Base-by-base conservation (phyloP, 2,797 vertebrate genomes). In the Oreortyx pictus region DNA sequence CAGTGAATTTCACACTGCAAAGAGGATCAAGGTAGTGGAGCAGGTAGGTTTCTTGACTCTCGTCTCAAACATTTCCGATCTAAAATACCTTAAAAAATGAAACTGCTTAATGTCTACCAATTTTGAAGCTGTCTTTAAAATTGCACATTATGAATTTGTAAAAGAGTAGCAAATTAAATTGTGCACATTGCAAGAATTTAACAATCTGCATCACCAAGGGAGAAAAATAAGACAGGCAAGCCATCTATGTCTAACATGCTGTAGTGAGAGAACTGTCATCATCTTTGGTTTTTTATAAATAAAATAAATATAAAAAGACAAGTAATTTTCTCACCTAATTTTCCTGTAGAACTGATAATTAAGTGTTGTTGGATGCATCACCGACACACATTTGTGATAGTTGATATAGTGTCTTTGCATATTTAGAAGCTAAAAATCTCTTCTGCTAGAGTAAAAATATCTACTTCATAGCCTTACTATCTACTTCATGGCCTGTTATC, bases 271-370 rank as follows among this genome's bases (percentile, higher is more conserved):
- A 97, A 96, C 93, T 92, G 31, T 94, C 94, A 92, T 95, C 68
- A 46, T 97, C 93, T 95, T 95, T 94, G 93, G 77, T 72, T 96
- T 97, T 98, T 97, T 97, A 97, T 96, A 98, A 97, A 97, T 97
- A 97, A 98, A 97, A 97, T 97, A 97, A 97, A 98, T 97, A 97
- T 97, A 98, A 98, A 97, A 98, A 98, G 97, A 97, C 97, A 98
- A 98, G 97, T 97, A 97, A 98, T 98, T 98, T 98, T 98, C 97
- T 98, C 98, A 98, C 98, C 97, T 98, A 98, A 98, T 98, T 98
- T 98, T 97, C 97, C 97, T 97, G 96, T 96, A 97, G 97, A 98
- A 97, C 97, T 97, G 98, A 98, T 98, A 98, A 98, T 98, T 97
- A 98, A 98, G 97, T 98, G 98, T 97, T 97, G 97, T 96, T 97